A percentile compares a stretch with the other conserved stretches of the same genome.
phyloP scores from a whole-genome alignment of 2,797 vertebrate species.

The Fratercula arctica region DNA sequence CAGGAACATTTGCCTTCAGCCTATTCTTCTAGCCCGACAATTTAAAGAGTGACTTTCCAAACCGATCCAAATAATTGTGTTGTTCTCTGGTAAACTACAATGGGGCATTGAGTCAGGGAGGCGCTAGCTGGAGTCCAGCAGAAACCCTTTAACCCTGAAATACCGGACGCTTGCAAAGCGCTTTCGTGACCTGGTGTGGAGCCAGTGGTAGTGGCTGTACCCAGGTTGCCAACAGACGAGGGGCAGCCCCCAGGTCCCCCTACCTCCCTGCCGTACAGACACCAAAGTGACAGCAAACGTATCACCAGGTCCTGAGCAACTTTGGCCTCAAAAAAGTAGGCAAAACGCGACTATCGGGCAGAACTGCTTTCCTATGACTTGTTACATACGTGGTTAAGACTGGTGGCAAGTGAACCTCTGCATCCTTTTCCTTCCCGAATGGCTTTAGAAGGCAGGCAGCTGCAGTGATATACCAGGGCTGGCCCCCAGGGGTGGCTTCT shows the following conservation, averaged over 20 bases:
- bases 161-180: background rate
- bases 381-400: background rate
- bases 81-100: slow-evolving; percentile 20
- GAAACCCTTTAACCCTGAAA: background rate
- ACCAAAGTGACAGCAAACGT: background rate
- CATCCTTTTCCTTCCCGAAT: background rate
- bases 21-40: background rate
- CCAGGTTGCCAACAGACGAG: background rate
- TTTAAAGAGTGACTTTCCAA: slow-evolving; percentile 20
- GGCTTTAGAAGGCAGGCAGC: background rate
- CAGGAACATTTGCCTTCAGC: slow-evolving; percentile 22
- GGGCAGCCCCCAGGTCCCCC: background rate
- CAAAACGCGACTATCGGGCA: background rate
- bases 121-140: background rate
- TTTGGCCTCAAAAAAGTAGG: background rate
- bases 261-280: background rate
- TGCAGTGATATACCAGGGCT: background rate
- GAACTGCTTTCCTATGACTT: background rate
- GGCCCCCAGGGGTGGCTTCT: background rate
- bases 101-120: background rate
- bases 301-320: background rate
- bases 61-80: background rate
- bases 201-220: background rate
- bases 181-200: background rate
- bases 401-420: background rate